Evolutionary conservation across 1,140 invertebrate genomes (phyloP), one percentile per base, ranked within the genome.

Genomic region (Meloidogyne exigua): DNA sequence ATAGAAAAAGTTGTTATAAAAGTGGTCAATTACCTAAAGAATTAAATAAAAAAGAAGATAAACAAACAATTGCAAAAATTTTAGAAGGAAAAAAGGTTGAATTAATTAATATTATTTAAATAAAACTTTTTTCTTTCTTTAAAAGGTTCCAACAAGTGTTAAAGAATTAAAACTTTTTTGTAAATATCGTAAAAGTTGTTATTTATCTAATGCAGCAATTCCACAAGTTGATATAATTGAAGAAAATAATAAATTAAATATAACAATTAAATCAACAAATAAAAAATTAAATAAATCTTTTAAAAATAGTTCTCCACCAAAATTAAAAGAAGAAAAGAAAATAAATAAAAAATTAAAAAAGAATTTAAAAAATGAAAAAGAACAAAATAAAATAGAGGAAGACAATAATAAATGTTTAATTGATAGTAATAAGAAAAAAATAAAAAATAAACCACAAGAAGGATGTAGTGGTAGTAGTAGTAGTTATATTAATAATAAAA

Each of bases 131-230:
- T 36, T 49, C 21, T 44, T 39, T 49, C 18, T 44, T 42, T n/a
- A 36, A 68, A 64, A 28, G n/a, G 72, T 76, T 32, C 73, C 26
- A 66, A 77, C 44, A 63, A 76, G 57, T 39, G 65, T 64, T 36
- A 79, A 67, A 62, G 77, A 79, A 65, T 44, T 75, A 49, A 79
- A 79, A 57, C 26, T 81, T 36, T 80, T 39, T 25, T 81, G 79
- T 68, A 81, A 81, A 57, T 81, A 81, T 68, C 79, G 79, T n/a
- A 82, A 82, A 44, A 71, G 71, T 65, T 85, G 84, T 68, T 85
- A 85, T 63, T 57, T 73, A 32, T 44, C 81, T 63, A 85, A 68
- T 57, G 84, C 80, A 69, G 68, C 65, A 25, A 68, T 68, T 10
- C 79, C 79, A 21, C 74, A 85, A 69, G 76, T 42, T n/a, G 67